Conservation (phyloP, 64 coral and sea anemone genomes). For the Stylophora pistillata region DNA sequence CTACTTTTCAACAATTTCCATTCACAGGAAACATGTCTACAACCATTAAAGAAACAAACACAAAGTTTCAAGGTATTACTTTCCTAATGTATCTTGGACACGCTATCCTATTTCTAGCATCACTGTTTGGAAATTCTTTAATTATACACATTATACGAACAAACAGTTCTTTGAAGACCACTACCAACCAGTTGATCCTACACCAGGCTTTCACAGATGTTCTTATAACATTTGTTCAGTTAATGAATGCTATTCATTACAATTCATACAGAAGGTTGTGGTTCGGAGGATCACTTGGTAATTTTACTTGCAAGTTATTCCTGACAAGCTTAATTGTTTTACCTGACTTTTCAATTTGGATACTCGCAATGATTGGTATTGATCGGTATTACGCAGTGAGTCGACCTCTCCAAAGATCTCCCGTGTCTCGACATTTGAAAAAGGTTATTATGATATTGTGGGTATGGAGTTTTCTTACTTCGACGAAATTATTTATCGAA, state of each 20-base stretch:
- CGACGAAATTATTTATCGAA: neutral
- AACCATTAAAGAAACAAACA: too few species aligned
- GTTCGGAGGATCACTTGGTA: neutral
- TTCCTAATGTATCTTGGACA: neutral
- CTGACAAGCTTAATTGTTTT: neutral
- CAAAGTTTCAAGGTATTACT: too few species aligned
- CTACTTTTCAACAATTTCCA: too few species aligned
- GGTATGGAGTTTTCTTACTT: neutral
- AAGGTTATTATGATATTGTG: neutral
- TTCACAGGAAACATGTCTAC: too few species aligned
- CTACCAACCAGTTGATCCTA: neutral
- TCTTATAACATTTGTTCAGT: neutral
- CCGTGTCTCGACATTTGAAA: neutral
- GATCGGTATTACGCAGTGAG: neutral
- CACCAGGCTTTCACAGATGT: neutral
- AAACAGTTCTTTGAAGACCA: neutral
- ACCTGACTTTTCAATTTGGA: neutral
- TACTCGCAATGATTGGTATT: slow-evolving; percentile 2
- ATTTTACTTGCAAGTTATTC: neutral
- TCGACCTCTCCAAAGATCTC: neutral
- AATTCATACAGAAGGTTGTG: neutral
- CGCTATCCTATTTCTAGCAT: neutral
- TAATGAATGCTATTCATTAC: neutral
- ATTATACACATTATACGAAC: neutral
- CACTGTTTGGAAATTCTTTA: neutral